phyloP scores from a whole-genome alignment of 2,797 vertebrate species.

The Strix occidentalis region DNA sequence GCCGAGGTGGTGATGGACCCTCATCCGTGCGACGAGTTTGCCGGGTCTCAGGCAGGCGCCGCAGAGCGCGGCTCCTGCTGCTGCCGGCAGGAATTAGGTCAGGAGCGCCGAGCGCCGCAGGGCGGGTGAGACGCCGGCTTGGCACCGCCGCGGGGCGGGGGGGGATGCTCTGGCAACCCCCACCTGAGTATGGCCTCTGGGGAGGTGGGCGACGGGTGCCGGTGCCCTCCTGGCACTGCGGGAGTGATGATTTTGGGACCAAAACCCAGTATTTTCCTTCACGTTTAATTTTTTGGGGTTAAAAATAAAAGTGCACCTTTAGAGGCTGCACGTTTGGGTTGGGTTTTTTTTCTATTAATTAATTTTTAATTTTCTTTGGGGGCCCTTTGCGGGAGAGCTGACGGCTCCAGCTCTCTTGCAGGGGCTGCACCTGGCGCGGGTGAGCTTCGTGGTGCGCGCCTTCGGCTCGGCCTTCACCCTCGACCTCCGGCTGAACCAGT shows the following conservation, averaged over 20 bases:
- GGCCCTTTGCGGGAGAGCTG: accelerated
- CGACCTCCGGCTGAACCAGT: conserved; percentile 95
- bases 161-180: not conserved
- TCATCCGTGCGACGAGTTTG: not conserved
- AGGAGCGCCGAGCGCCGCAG: conserved; percentile 3
- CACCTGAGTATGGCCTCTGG: not conserved
- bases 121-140: not conserved
- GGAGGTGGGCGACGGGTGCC: not conserved
- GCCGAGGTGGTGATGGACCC: not conserved
- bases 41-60: not conserved
- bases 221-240: not conserved
- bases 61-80: not conserved
- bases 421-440: conserved; percentile 89
- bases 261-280: accelerated
- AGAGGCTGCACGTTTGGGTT: not conserved
- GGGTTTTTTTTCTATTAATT: not conserved
- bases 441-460: conserved; percentile 88
- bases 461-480: conserved; percentile 87
- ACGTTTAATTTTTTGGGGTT: not conserved
- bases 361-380: not conserved
- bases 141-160: not conserved
- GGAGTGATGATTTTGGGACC: not conserved
- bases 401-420: conserved; percentile 44
- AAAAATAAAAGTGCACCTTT: not conserved
- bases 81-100: conserved; percentile 32